Base-by-base conservation (phyloP, 2,888 invertebrate genomes). In the Stenodera caucasica region DNA sequence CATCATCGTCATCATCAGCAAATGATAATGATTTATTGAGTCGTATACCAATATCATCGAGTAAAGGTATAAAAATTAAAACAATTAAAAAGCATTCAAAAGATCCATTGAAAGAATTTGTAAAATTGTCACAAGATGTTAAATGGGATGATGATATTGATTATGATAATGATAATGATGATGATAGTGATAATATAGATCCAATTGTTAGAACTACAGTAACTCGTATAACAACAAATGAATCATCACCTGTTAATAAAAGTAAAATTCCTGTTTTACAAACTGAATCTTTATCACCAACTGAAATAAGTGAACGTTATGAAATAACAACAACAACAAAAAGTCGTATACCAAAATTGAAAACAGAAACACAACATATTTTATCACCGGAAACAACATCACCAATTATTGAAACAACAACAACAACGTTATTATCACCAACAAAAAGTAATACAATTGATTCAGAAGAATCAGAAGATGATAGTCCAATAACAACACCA, bases 61-160 rank as follows among this genome's bases (percentile, higher is more conserved):
- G 76, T 8, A 79, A 79, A 65, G 80, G 79, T 35, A 75, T 78
- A 15, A 82, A 81, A 76, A 75, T 82, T 1, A 82, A 82, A 74
- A 82, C 82, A 1, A 82, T 82, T 21, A 82, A 82, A 66, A 82
- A 82, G 72, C 82, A 82, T 70, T 82, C 82, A 1, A 82, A 82
- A 70, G 80, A 81, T 70, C 81, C 81, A 1, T 59, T 81, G 23
- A 81, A 81, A 69, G 81, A 81, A 61, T 81, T 81, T 58, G 80
- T 80, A 11, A 78, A 77, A 59, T 67, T 80, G 49, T 75, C 78
- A 3, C 78, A 79, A 68, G 80, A 81, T 58, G 79, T 81, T 15
- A 79, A 81, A 67, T 81, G 81, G 81, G 80, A 80, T 45, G 77
- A 79, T 37, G 71, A 72, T 33, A 70, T 71, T 37, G 74, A 73